phyloP scores from a whole-genome alignment of 1,140 invertebrate species.

The Maniola jurtina region DNA sequence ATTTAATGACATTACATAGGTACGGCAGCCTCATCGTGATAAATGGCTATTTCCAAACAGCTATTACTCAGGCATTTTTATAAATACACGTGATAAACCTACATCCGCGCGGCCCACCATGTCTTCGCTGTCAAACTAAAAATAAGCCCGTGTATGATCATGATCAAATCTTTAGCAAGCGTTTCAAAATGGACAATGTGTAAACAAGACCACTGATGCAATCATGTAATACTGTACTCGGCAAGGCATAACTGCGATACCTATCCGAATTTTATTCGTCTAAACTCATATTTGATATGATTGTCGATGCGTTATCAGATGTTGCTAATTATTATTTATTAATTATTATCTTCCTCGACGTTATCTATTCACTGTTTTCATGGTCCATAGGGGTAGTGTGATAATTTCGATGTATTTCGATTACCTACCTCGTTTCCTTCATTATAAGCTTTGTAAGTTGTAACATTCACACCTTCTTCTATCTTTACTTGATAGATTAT shows the following conservation, averaged over 20 bases:
- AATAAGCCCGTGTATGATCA: constrained; percentile 51
- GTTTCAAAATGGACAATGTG: constrained; percentile 41
- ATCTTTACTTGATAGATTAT: too few relatives aligned
- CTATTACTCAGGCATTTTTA: constrained; percentile 38
- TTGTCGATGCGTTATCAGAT: not conserved
- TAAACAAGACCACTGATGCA: constrained; percentile 62
- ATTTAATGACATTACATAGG: not conserved
- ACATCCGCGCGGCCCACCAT: constrained; percentile 45
- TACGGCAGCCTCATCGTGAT: not conserved
- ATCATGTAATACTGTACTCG: constrained; percentile 16
- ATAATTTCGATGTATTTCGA: too few relatives aligned
- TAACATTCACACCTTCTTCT: too few relatives aligned
- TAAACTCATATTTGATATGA: too few relatives aligned
- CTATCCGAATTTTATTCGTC: too few relatives aligned
- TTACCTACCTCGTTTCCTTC: too few relatives aligned
- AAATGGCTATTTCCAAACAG: constrained; percentile 8
- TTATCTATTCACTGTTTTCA: too few relatives aligned
- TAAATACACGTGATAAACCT: constrained; percentile 58
- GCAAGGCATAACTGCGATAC: not conserved
- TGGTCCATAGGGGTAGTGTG: too few relatives aligned
- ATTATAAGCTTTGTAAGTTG: too few relatives aligned
- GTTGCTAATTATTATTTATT: not conserved
- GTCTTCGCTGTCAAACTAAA: constrained; percentile 42
- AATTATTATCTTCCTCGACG: too few relatives aligned
- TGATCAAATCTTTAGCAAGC: constrained; percentile 56